Evolutionary conservation across 2,113 vertebrate species (phyloP), one percentile per base, ranked within the genome.

Genomic region (Pipra filicauda): DNA sequence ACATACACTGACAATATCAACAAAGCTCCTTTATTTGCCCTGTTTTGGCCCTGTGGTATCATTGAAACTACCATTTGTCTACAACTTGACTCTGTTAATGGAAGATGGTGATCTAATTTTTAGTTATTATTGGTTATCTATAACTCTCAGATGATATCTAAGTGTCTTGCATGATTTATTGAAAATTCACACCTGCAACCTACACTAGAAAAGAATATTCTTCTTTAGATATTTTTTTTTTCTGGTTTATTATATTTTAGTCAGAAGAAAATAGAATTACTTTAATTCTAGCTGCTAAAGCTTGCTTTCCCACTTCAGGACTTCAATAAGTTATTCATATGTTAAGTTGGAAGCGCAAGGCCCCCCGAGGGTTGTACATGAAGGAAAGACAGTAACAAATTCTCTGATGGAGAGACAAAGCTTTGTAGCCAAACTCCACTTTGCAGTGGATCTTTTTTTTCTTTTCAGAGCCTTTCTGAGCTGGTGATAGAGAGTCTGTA

Each of bases 81-180:
- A 43, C 1, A 6, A 8, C 43, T 83, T 84, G 43, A 62, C 89
- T 88, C 57, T 86, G n/a, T 46, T 94, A 86, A 81, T 77, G 66
- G 65, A 55, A 64, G 59, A 49, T 59, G 11, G 39, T 83, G 59
- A 64, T 83, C 48, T 72, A 70, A 77, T 91, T 93, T 88, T 94
- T 75, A 78, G 57, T 84, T 91, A 9, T 59, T 67, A 4, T 26
- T 30, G 65, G 33, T 74, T 90, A 81, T 69, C 30, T 82, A 9
- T 79, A 31, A 51, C 35, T 80, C 59, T 85, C 17, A 52, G 46
- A 21, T 67, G 67, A 20, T n/a, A 48, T 10, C 55, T 15, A 28
- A 30, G 55, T 73, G 21, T 76, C 20, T 55, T 3, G 2, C 15
- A 2, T 41, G 51, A 67, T 72, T 72, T 67, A 67, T 33, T 78